Evolutionary conservation across 2,888 invertebrate genomes (phyloP).

Genomic region (Polyommatus iphigenia): DNA sequence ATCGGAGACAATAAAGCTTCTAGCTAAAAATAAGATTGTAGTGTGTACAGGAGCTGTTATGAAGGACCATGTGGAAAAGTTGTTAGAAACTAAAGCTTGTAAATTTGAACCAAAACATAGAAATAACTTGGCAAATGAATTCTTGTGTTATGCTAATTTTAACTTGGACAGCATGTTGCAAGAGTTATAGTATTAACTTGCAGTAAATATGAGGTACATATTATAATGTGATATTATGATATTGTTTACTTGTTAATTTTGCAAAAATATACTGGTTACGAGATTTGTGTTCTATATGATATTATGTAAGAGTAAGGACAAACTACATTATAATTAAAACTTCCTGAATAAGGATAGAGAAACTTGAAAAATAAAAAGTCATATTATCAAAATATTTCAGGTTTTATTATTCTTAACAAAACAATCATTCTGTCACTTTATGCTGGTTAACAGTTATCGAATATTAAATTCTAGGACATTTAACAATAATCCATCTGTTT

Average conservation of each 20-base stretch:
- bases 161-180: slow-evolving; percentile 79
- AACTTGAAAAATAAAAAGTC: slow-evolving; percentile 41
- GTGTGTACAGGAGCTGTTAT: slow-evolving; percentile 94
- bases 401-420: slow-evolving; percentile 68
- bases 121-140: slow-evolving; percentile 96
- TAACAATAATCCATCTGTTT: slow-evolving; percentile 43
- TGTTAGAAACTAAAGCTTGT: slow-evolving; percentile 84
- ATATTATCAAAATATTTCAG: slow-evolving; percentile 56
- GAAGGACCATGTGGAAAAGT: slow-evolving; percentile 83
- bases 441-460: slow-evolving; percentile 62
- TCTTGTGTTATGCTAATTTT: slow-evolving; percentile 94
- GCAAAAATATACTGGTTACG: neutral
- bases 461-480: slow-evolving; percentile 41
- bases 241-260: neutral
- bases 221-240: neutral
- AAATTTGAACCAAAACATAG: slow-evolving; percentile 89
- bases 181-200: slow-evolving; percentile 44
- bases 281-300: neutral
- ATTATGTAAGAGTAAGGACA: neutral
- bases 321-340: neutral
- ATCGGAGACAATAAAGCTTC: slow-evolving; percentile 86
- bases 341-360: neutral
- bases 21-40: slow-evolving; percentile 88
- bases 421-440: slow-evolving; percentile 65
- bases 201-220: neutral